Evolutionary conservation across 2,113 vertebrate genomes (phyloP).

Genomic region (Bubo scandiacus): DNA sequence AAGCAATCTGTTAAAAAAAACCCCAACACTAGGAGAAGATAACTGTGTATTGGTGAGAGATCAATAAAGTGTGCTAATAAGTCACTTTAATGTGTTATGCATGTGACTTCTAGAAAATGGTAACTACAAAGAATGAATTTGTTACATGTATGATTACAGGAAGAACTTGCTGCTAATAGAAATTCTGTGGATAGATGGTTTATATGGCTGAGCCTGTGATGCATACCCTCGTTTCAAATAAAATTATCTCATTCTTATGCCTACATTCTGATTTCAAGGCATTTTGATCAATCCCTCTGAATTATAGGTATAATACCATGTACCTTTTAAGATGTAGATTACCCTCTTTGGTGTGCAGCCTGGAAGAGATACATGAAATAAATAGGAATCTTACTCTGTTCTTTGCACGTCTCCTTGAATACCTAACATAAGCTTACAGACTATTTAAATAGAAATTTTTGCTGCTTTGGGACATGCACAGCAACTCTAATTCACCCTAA

Average conservation of each 20-base stretch:
- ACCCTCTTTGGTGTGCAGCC: neutral
- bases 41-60: neutral
- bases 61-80: neutral
- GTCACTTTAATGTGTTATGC: neutral
- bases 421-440: neutral
- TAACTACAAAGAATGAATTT: neutral
- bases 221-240: neutral
- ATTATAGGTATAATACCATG: neutral
- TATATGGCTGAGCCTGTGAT: neutral
- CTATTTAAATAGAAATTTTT: neutral
- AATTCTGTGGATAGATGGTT: neutral
- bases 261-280: neutral
- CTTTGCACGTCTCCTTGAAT: neutral
- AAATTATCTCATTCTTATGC: neutral
- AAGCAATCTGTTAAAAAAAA: neutral
- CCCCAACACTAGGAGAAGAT: neutral
- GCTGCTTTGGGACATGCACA: neutral
- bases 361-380: neutral
- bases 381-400: neutral
- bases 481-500: neutral
- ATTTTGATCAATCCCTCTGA: conserved; percentile 3
- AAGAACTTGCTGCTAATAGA: neutral
- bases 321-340: neutral
- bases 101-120: neutral
- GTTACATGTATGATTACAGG: neutral